phyloP scores from a whole-genome alignment of 2,797 vertebrate genomes.

The Neopelma chrysocephalum region DNA sequence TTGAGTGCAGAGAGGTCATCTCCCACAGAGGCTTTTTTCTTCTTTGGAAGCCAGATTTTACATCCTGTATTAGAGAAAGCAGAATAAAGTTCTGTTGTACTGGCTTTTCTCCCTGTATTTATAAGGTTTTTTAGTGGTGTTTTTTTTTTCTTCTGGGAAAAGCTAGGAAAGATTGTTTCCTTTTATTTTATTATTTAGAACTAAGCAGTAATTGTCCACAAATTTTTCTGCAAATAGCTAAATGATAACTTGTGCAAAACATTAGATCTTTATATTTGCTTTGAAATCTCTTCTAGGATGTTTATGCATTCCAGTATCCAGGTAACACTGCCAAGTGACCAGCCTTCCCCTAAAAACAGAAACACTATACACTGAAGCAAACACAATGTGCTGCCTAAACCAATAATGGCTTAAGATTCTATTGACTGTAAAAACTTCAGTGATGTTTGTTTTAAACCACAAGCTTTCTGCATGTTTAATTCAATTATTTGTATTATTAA shows the following conservation, averaged over 20 bases:
- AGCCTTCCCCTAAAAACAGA: neutral
- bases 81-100: neutral
- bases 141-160: neutral
- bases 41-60: neutral
- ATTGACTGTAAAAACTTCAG: slow-evolving; percentile 5
- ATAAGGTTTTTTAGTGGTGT: neutral
- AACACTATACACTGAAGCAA: neutral
- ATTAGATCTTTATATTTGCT: neutral
- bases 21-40: neutral
- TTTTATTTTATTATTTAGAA: neutral
- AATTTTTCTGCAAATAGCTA: neutral
- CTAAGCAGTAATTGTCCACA: neutral
- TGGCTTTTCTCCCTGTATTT: neutral
- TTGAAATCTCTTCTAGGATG: neutral
- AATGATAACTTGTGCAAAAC: neutral
- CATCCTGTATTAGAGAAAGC: neutral
- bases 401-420: neutral
- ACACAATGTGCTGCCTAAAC: slow-evolving; percentile 27
- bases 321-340: slow-evolving; percentile 52
- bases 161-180: neutral
- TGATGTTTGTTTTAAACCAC: slow-evolving; percentile 26
- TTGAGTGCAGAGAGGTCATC: neutral
- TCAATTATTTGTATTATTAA: neutral
- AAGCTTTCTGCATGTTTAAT: neutral
- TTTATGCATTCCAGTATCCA: neutral